phyloP scores from a whole-genome alignment of 2,797 vertebrate genomes.

The Monodelphis domestica region DNA sequence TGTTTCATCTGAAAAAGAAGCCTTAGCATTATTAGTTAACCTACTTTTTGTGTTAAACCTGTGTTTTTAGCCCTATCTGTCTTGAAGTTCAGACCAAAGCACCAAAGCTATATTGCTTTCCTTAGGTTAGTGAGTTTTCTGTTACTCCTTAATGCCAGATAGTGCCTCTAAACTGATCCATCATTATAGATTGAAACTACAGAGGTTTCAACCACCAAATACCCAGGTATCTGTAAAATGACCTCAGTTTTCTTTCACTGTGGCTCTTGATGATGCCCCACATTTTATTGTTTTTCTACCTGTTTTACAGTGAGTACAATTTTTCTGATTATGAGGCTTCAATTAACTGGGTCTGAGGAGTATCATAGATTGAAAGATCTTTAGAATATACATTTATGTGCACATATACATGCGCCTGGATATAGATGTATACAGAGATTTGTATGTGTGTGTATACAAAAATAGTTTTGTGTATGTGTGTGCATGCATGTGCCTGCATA shows the following conservation, averaged over 20 bases:
- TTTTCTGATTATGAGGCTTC: not conserved
- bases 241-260: conserved; percentile 7
- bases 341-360: conserved; percentile 1
- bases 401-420: not conserved
- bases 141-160: not conserved
- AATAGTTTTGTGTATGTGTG: no score
- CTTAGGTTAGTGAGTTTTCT: not conserved
- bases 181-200: not conserved
- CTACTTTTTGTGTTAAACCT: not conserved
- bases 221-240: not conserved
- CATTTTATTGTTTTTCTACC: conserved; percentile 27
- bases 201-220: not conserved
- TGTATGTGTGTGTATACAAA: no score
- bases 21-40: conserved; percentile 7
- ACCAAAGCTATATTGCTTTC: not conserved
- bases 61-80: not conserved
- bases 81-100: conserved; percentile 8
- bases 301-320: not conserved
- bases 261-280: conserved; percentile 24
- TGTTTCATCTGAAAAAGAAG: conserved; percentile 23
- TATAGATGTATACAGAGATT: no score
- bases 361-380: conserved; percentile 25
- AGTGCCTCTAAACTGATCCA: not conserved
- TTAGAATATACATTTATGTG: not conserved
- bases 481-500: no score